A percentile compares a stretch with the other conserved stretches of the same genome.
Evolutionary conservation across 30 jellyfish, hydroid and myxozoan genomes (phyloP).

Genomic region (Pelagia noctiluca): DNA sequence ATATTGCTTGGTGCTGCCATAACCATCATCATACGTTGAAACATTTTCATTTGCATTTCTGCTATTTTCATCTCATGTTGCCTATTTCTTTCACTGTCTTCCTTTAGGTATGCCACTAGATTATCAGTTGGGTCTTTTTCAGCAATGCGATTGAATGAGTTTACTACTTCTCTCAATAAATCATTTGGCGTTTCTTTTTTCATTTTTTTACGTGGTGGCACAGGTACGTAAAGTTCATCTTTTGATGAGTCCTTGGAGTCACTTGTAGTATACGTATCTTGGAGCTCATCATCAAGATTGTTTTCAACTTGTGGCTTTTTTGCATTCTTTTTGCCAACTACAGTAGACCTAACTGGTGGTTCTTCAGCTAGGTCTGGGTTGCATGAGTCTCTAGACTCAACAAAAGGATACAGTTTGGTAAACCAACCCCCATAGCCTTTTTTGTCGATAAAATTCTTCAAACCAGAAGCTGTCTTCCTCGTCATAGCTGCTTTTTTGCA

Average conservation of each 20-base stretch:
- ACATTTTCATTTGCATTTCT: constrained; percentile 14
- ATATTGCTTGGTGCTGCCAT: constrained; percentile 1
- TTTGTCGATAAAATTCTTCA: no score
- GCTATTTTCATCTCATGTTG: constrained; percentile 15
- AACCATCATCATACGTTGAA: neutral
- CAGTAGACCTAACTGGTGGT: constrained; percentile 8
- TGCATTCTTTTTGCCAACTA: no score
- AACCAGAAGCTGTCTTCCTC: constrained; percentile 27
- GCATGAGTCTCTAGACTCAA: constrained; percentile 7
- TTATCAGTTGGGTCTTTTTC: neutral
- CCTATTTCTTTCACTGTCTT: constrained; percentile 17
- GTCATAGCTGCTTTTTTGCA: no score
- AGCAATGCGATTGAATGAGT: neutral
- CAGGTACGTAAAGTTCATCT: constrained; percentile 13
- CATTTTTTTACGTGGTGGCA: neutral
- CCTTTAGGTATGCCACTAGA: neutral
- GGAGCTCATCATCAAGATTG: neutral
- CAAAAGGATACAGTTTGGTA: constrained; percentile 2
- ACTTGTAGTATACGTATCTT: neutral
- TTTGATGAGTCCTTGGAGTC: neutral
- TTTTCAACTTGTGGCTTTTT: no score
- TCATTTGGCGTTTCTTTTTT: neutral
- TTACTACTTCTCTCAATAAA: constrained; percentile 6
- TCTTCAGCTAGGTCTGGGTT: constrained; percentile 7
- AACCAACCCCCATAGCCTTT: constrained; percentile 42